Base-by-base conservation (phyloP, 2,113 vertebrate genomes). In the Seriola dumerili region DNA sequence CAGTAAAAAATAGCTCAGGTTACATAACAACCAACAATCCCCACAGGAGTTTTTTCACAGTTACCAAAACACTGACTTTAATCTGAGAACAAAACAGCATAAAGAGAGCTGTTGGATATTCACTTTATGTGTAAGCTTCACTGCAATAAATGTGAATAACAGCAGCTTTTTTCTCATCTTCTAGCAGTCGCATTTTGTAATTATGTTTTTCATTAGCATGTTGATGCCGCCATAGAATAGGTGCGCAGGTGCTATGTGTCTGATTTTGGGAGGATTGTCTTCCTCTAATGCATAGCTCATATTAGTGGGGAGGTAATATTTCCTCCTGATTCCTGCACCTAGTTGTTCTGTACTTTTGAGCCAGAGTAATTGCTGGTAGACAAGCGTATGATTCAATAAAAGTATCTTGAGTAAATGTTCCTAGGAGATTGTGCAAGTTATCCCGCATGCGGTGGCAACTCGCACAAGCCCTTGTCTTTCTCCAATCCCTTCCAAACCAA, bases 11-110 rank as follows among this genome's bases (percentile, higher is more conserved):
- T 84, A 85, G 79, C 84, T 69, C 48, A 40, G 48, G 74, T 93
- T 93, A 73, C 57, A 64, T 86, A 92, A 89, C 82, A 87, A 80
- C 66, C 67, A 74, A 72, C 59, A 66, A 84, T 86, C 85, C 90
- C 85, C 78, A 69, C 13, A 76, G 86, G 87, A 83, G 63, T 66
- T 75, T 88, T 80, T 73, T 90, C 77, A 81, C 83, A 88, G 80
- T 88, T 82, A 92, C 84, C 81, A 83, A 88, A 83, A 90, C 77
- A 81, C 63, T 36, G 80, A 83, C 80, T 91, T 91, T 90, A 81
- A 88, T 91, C 76, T 84, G 74, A 87, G 85, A 89, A 84, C 86
- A 85, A 85, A 91, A 85, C 42, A 72, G 38, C 16, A 72, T 36
- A 61, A 85, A 82, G 62, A 79, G 52, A 81, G 70, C 78, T 78